These are phyloP conservation scores for Grammomys surdaster DNA, from an alignment of 2,113 vertebrate genomes.

Conservation along the genomic window DNA sequence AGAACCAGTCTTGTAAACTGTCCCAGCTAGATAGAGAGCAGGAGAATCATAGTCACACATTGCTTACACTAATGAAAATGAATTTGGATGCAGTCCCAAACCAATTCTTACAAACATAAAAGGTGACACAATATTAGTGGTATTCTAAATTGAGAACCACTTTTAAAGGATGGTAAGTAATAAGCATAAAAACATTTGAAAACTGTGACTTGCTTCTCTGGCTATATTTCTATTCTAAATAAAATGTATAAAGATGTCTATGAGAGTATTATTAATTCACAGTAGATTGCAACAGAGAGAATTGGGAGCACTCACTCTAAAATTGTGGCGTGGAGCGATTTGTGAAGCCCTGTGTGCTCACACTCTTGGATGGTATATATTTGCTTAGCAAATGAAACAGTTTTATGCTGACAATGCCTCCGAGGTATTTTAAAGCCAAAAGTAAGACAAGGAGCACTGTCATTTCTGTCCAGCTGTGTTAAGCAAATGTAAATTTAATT, in stretches of 20 bases:
- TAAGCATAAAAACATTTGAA: neutral
- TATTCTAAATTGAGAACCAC: neutral
- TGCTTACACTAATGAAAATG: neutral
- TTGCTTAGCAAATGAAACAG: neutral
- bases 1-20: neutral
- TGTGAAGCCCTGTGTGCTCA: neutral
- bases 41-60: neutral
- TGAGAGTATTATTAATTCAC: neutral
- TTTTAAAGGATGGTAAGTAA: neutral
- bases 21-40: neutral
- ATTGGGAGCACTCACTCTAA: neutral
- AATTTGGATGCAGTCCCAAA: neutral
- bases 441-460: neutral
- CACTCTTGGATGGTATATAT: neutral
- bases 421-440: neutral
- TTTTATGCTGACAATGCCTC: neutral
- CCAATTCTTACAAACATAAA: neutral
- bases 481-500: neutral
- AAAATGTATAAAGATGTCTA: neutral
- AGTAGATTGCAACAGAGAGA: neutral
- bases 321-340: neutral
- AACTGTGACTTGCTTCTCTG: neutral
- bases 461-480: neutral
- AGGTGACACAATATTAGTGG: neutral
- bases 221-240: neutral